phyloP scores from a whole-genome alignment of 1,140 invertebrate genomes.

The Euura lappo region DNA sequence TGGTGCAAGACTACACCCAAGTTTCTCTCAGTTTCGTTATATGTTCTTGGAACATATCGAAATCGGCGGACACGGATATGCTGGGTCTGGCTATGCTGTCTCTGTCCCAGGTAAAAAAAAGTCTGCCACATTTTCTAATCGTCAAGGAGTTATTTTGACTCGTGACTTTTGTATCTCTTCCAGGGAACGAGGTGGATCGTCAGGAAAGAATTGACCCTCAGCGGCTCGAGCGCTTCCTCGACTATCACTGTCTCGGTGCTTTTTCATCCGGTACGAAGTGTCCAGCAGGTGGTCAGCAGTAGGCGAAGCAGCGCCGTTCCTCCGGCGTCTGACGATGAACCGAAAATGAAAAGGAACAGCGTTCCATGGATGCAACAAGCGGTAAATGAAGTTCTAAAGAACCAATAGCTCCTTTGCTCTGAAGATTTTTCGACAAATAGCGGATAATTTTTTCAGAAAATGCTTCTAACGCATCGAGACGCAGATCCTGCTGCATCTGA shows the following conservation, averaged over 20 bases:
- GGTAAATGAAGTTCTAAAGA: constrained; percentile 36
- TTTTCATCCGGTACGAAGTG: constrained; percentile 58
- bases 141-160: background rate
- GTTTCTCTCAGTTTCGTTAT: constrained; percentile 58
- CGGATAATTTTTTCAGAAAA: constrained; percentile 42
- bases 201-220: constrained; percentile 44
- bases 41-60: constrained; percentile 53
- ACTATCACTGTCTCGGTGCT: constrained; percentile 61
- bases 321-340: constrained; percentile 34
- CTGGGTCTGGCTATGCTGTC: constrained; percentile 53
- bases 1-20: constrained; percentile 62
- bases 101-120: constrained; percentile 42
- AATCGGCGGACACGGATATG: constrained; percentile 53
- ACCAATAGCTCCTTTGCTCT: background rate
- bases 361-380: constrained; percentile 57
- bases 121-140: background rate
- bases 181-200: constrained; percentile 45
- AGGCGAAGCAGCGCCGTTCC: constrained; percentile 40
- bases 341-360: constrained; percentile 50
- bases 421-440: background rate
- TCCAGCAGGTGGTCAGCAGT: constrained; percentile 39
- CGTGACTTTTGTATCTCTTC: background rate
- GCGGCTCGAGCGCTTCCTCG: constrained; percentile 47
- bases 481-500: constrained; percentile 46
- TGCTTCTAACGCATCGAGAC: constrained; percentile 49